Evolutionary conservation across 2,888 invertebrate genomes (phyloP).

Genomic region (Seira musarum): DNA sequence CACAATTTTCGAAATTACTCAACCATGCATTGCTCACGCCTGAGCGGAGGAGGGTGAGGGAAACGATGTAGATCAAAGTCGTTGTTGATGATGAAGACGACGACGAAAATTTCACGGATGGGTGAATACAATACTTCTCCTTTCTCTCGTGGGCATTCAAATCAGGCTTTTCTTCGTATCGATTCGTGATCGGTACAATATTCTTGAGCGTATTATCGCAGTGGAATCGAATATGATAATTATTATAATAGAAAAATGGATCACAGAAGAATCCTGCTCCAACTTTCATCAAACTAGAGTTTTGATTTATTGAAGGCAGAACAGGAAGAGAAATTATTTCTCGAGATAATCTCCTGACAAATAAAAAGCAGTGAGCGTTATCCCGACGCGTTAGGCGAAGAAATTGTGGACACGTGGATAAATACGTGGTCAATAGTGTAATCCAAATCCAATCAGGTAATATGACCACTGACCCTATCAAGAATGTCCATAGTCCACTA

Average conservation of each 20-base stretch:
- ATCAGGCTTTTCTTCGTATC: neutral
- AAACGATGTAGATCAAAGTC: neutral
- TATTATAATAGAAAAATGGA: neutral
- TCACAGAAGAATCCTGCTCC: neutral
- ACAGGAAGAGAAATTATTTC: neutral
- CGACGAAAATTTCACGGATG: neutral
- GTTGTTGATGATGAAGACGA: neutral
- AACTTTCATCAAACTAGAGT: neutral
- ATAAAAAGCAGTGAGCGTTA: neutral
- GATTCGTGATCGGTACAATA: neutral
- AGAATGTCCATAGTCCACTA: slow-evolving; percentile 26
- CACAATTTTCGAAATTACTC: neutral
- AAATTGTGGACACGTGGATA: slow-evolving; percentile 16
- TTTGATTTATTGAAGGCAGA: too few relatives aligned
- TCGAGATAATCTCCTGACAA: neutral
- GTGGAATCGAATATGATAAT: neutral
- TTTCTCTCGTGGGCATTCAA: neutral
- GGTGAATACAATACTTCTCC: neutral
- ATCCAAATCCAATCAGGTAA: slow-evolving; percentile 33
- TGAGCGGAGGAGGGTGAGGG: neutral
- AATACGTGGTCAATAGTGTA: slow-evolving; percentile 13
- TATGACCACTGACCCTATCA: slow-evolving; percentile 15
- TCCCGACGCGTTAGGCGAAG: too few relatives aligned
- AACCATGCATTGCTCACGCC: neutral
- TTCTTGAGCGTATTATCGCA: neutral